Evolutionary conservation across 2,113 vertebrate genomes (phyloP).

Genomic region (Perca fluviatilis): DNA sequence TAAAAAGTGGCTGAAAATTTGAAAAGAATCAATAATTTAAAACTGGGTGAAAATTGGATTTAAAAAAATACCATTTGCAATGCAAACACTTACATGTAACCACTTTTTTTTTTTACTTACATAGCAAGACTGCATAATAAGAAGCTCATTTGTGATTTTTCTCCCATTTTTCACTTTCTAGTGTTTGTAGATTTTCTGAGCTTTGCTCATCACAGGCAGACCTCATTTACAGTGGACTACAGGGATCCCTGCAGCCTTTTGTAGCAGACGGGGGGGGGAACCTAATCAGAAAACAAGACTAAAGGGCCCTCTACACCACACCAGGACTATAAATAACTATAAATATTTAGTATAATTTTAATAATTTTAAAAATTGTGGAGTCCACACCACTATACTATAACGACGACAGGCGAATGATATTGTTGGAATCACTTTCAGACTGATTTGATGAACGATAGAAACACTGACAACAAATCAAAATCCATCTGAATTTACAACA

Average conservation of each 20-base stretch:
- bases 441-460: no score
- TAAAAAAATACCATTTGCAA: not conserved
- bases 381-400: no score
- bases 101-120: constrained; percentile 1
- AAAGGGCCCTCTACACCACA: no score
- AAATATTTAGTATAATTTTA: no score
- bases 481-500: no score
- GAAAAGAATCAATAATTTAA: constrained; percentile 12
- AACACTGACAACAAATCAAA: no score
- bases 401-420: no score
- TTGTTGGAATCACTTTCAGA: no score
- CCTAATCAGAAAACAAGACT: not conserved
- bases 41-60: not conserved
- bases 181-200: constrained; percentile 9
- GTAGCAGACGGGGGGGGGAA: no score
- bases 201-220: constrained; percentile 5
- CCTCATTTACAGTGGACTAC: not conserved
- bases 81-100: constrained; percentile 4
- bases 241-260: not conserved
- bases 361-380: not conserved
- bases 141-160: constrained; percentile 6
- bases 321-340: no score
- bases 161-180: not conserved
- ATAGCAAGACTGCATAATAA: constrained; percentile 1
- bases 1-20: not conserved